phyloP scores from a whole-genome alignment of 1,140 invertebrate genomes.

The Leptestheria dahalacensis region DNA sequence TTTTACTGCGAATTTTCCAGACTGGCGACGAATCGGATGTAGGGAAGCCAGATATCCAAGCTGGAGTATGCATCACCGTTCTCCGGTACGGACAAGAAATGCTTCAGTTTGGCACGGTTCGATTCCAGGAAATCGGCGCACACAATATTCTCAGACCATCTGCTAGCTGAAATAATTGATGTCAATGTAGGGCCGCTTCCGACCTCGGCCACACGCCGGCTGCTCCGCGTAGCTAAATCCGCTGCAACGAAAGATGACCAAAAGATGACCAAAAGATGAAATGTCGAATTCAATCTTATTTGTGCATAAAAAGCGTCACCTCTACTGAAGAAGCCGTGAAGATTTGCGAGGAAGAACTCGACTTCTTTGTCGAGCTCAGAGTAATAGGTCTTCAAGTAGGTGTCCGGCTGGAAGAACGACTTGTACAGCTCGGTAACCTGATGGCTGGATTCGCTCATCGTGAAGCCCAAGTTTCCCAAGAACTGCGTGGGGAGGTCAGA shows the following conservation, averaged over 20 bases:
- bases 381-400: slow-evolving; percentile 11
- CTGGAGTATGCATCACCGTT: neutral
- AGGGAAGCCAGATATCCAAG: slow-evolving; percentile 6
- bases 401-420: slow-evolving; percentile 5
- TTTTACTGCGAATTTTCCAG: neutral
- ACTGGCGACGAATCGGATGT: slow-evolving; percentile 12
- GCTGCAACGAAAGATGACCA: no score
- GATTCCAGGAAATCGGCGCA: slow-evolving; percentile 15
- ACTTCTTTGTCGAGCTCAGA: slow-evolving; percentile 11
- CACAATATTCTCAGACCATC: slow-evolving; percentile 14
- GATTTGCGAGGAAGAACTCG: slow-evolving; percentile 14
- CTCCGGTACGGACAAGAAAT: neutral
- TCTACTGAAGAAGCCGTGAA: slow-evolving; percentile 12
- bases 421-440: slow-evolving; percentile 1
- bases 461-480: neutral
- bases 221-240: no score
- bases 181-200: slow-evolving; percentile 15
- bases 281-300: neutral
- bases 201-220: slow-evolving; percentile 9
- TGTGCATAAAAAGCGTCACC: neutral
- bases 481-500: no score
- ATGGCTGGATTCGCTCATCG: neutral
- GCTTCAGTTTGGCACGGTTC: slow-evolving; percentile 3
- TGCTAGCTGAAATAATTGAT: slow-evolving; percentile 15
- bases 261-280: no score